A percentile compares a stretch with the other conserved stretches of the same genome.
Conservation (phyloP, 2,888 invertebrate genomes). For the Tholera decimalis region DNA sequence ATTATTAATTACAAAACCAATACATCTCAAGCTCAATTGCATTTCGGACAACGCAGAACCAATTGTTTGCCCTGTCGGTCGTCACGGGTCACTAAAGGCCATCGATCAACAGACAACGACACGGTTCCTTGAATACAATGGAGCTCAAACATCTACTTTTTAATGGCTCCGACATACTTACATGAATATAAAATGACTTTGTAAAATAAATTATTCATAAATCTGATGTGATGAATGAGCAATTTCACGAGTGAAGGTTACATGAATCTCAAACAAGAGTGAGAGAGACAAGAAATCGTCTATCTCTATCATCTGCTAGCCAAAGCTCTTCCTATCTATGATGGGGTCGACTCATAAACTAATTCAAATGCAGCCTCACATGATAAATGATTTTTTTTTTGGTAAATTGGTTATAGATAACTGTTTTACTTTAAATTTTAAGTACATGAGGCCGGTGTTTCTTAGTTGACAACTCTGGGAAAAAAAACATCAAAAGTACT, state of each 20-base stretch:
- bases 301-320: not conserved
- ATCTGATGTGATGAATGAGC: conserved; percentile 56
- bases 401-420: too few relatives aligned
- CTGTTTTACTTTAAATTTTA: too few relatives aligned
- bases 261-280: conserved; percentile 33
- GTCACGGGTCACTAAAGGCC: conserved; percentile 69
- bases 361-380: too few relatives aligned
- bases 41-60: conserved; percentile 47
- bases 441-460: too few relatives aligned
- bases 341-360: too few relatives aligned
- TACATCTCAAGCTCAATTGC: conserved; percentile 64
- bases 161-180: conserved; percentile 68
- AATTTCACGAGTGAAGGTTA: conserved; percentile 29
- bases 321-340: too few relatives aligned
- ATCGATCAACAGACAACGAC: conserved; percentile 69
- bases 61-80: conserved; percentile 64
- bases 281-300: too few relatives aligned
- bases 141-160: conserved; percentile 66
- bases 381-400: too few relatives aligned
- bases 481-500: too few relatives aligned
- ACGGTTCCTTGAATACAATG: conserved; percentile 70
- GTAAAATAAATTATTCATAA: conserved; percentile 59
- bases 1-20: conserved; percentile 53
- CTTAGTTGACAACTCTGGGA: too few relatives aligned
- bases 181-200: conserved; percentile 67